Evolutionary conservation across 2,888 invertebrate genomes (phyloP), one percentile per base, ranked within the genome.

Genomic region (Nomada flava): DNA sequence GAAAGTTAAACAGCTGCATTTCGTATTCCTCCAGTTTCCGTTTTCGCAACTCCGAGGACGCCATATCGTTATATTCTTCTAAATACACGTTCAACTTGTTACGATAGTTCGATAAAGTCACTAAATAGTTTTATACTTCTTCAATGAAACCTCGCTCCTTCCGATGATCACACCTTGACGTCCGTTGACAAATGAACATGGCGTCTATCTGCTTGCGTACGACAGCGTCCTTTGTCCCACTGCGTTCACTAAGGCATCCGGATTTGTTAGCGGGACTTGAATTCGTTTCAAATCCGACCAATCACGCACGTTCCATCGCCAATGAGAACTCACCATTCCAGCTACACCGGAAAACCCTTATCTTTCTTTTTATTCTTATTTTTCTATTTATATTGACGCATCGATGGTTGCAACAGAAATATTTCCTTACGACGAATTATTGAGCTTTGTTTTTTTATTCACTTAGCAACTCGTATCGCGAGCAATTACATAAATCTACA

Each of bases 131-230:
- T 71, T 60, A 60, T 75, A 73, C 65, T 85, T 68, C 42, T 72
- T 42, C 36, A 47, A 78, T 55, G 70, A 47, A 74, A 75, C 55
- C 57, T 69, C 59, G 63, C 65, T 79, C 53, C 42, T 47, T 63
- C 29, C 76, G 81, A 84, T 64, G 77, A 86, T 84, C 84, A 85
- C 86, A 82, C 87, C 90, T 90, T 89, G 88, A 86, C 87, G 91
- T 90, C 89, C 91, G 90, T 91, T 91, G 90, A 92, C 90, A 91
- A 92, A 89, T 90, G 89, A 91, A 91, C 86, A 91, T 91, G 91
- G 91, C 91, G 91, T 90, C 90, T 63, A 57, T 85, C 77, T 87
- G 88, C 86, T 68, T 88, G 88, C 91, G 86, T 86, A 69, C 87
- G 81, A 84, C 73, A 86, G 91, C 90, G 90, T 90, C 91, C 90